Base-by-base conservation (phyloP, 2,113 vertebrate species). In the Calonectris borealis region DNA sequence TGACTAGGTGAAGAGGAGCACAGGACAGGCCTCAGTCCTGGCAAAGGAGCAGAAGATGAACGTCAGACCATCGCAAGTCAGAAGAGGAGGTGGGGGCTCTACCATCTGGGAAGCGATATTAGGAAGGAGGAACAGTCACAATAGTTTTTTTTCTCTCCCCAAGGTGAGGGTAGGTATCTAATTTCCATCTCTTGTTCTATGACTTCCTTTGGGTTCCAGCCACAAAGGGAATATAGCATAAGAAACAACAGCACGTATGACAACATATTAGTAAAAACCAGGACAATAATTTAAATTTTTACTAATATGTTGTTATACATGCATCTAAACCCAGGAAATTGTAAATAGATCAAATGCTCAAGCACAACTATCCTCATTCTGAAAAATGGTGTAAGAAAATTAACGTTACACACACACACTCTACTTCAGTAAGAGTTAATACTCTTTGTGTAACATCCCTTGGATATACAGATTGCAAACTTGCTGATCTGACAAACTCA, bases 401-500 rank as follows among this genome's bases (percentile, higher is more conserved):
- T 76, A 94, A 88, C 64, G 69, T 83, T 86, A 95, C 86, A 96
- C 75, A 94, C 75, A 94, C 83, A 94, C 65, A 38, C 85, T 42
- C 13, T 20, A 9, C 14, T 68, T 75, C 46, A 76, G 88, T 61
- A 95, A 96, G 90, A 93, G 94, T 95, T 95, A 90, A 96, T 48
- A 49, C 61, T 91, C 52, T 68, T 40, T 94, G 88, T 54, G 66
- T 68, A 95, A 96, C 66, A 92, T 84, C 94, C 91, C 89, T 95
- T 52, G 71, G 86, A 57, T 88, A 91, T 64, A 86, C 52, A 79
- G 91, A 97, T 57, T 68, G 83, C 91, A 97, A 96, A 96, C 96
- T 96, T 97, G 94, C 97, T 96, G 60, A 95, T 95, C 93, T 95
- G 91, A 96, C 94, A 94, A 96, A 97, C 85, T 95, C 84, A 57